These are phyloP conservation scores for Vireo griseus DNA, from an alignment of 2,797 vertebrate species.

Conservation along the genomic window DNA sequence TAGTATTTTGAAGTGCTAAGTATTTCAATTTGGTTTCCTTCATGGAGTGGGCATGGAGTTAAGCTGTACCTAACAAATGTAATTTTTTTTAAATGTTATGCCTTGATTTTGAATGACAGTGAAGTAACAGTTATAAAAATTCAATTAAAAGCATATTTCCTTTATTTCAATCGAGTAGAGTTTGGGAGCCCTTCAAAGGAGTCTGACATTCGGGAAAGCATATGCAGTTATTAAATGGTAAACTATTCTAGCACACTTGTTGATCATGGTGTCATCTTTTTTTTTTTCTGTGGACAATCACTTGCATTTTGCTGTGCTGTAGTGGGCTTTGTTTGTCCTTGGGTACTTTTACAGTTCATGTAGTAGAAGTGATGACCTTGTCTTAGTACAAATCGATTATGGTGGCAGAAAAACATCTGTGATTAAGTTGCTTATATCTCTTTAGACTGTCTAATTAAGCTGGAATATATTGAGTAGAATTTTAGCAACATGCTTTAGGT, in stretches of 20 bases:
- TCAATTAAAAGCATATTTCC: not conserved
- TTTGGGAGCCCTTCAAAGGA: not conserved
- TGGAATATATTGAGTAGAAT: slow-evolving; percentile 9
- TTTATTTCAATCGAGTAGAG: not conserved
- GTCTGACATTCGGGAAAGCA: not conserved
- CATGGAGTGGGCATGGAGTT: not conserved
- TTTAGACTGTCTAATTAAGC: slow-evolving; percentile 49
- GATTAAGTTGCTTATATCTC: slow-evolving; percentile 44
- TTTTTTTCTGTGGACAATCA: not conserved
- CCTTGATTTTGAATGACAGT: not conserved
- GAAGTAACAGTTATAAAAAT: not conserved
- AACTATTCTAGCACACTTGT: not conserved
- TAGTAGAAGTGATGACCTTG: not conserved
- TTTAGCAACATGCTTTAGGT: not conserved
- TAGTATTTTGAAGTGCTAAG: not conserved
- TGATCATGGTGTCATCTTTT: not conserved
- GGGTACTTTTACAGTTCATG: not conserved
- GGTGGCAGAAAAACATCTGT: slow-evolving; percentile 49
- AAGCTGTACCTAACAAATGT: not conserved
- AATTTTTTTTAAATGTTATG: not conserved
- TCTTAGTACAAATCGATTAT: slow-evolving; percentile 46
- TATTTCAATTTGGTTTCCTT: not conserved
- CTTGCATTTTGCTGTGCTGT: not conserved
- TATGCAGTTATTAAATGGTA: not conserved
- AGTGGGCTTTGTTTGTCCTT: not conserved